Evolutionary conservation across 2,888 invertebrate genomes (phyloP).

Genomic region (Drosophila kambysellisi): DNA sequence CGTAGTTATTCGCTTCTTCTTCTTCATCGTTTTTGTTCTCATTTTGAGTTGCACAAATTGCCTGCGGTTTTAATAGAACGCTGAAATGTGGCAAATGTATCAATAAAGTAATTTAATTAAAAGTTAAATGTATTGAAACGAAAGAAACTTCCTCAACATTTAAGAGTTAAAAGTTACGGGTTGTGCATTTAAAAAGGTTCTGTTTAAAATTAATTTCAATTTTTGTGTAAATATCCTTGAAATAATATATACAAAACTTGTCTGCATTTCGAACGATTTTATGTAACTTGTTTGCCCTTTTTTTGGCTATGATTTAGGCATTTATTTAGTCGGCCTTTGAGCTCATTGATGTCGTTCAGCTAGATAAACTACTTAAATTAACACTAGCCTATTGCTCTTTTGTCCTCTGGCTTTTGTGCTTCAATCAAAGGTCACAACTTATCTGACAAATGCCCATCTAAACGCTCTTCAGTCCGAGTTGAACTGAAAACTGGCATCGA

Average conservation of each 20-base stretch:
- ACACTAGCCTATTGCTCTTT: constrained; percentile 28
- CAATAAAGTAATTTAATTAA: constrained; percentile 70
- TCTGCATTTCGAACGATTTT: constrained; percentile 36
- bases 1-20: background rate
- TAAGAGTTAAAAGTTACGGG: constrained; percentile 13
- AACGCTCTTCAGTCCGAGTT: constrained; percentile 37
- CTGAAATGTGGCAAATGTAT: constrained; percentile 33
- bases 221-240: constrained; percentile 8
- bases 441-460: constrained; percentile 75
- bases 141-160: constrained; percentile 10
- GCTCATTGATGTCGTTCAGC: constrained; percentile 43
- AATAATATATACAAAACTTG: constrained; percentile 22
- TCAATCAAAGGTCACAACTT: constrained; percentile 66
- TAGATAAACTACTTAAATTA: constrained; percentile 60
- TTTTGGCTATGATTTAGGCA: constrained; percentile 8
- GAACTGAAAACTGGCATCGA: constrained; percentile 43
- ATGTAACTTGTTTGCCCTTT: constrained; percentile 7
- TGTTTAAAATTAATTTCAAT: constrained; percentile 5
- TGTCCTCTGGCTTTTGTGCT: constrained; percentile 34
- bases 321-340: constrained; percentile 9
- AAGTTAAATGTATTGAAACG: constrained; percentile 30
- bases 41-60: constrained; percentile 22
- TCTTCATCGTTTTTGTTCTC: background rate
- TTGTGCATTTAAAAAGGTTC: background rate
- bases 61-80: constrained; percentile 45